Evolutionary conservation across 1,140 invertebrate genomes (phyloP).

Genomic region (Euborellia annulipes): DNA sequence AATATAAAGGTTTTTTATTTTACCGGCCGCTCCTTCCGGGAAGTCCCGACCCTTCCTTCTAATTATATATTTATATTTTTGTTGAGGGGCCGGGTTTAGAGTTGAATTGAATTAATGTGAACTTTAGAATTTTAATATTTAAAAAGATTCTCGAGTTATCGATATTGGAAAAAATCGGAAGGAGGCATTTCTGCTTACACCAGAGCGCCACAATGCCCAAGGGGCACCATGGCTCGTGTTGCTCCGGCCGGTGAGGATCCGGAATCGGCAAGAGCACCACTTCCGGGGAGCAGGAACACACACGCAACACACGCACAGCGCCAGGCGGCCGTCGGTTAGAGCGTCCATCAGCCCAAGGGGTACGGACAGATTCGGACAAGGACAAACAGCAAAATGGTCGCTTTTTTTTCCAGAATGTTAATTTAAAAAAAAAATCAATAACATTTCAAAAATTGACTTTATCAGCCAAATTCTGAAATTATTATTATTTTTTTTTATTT

Average conservation of each 20-base stretch:
- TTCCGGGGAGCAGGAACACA: slow-evolving; percentile 21
- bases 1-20: too few species aligned
- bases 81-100: too few species aligned
- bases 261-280: slow-evolving; percentile 58
- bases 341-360: slow-evolving; percentile 15
- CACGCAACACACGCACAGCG: background rate
- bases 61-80: too few species aligned
- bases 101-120: slow-evolving; percentile 2
- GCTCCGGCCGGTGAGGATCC: slow-evolving; percentile 65
- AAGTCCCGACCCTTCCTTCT: too few species aligned
- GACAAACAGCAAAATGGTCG: slow-evolving; percentile 8
- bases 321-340: slow-evolving; percentile 1
- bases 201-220: slow-evolving; percentile 16
- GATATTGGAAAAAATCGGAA: too few species aligned
- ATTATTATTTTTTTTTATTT: too few species aligned
- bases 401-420: background rate
- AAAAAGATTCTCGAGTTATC: too few species aligned
- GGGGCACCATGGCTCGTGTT: slow-evolving; percentile 75
- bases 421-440: background rate
- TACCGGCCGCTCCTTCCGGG: too few species aligned
- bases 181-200: slow-evolving; percentile 4
- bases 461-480: too few species aligned
- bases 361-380: slow-evolving; percentile 10
- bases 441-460: too few species aligned
- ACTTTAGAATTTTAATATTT: too few species aligned